Base-by-base conservation (phyloP, 1,140 invertebrate species). In the Polypedilum vanderplanki region DNA sequence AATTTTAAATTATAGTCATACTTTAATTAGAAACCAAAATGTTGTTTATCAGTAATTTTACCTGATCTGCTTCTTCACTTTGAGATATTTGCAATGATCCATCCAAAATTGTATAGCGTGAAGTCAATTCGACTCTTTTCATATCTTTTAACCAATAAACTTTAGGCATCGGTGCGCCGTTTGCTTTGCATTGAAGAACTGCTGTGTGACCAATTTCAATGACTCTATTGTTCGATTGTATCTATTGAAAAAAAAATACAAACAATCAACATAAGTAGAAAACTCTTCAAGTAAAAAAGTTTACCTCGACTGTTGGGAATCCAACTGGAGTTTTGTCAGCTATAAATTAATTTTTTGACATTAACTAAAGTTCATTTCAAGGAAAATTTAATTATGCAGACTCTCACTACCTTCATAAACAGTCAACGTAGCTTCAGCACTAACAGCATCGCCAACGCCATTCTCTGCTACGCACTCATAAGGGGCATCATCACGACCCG, bases 381-480 rank as follows among this genome's bases (percentile, higher is more conserved):
- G 2, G 20, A 24, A 75, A 41, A 57, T 57, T 75, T 57, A 33
- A 33, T 33, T 33, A 33, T 33, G 24, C 24, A 33, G 24, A 64
- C 74, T 24, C 15, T 8, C 20, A 46, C 57, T 86, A 96, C 94
- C 88, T 88, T 94, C 90, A 84, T 95, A 92, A 76, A 98, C 94
- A 74, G 88, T 90, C 76, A 99, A 88, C 57, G 88, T 90, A 24
- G 95, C 95, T 77, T 92, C 89, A 57, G 95, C 93, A 76, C 88
- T 90, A 75, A 98, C 95, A 12, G 95, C 93, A 84, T 97, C 95
- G 1, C 95, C 96, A 9, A 96, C 93, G 22, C 95, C 93, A 85
- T 98, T 98, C 84, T 98, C 96, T 0, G 96, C 97, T 74, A 97
- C 89, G 83, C 97, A 99, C 82, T 98, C 96, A 85, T 97, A 98